Conservation (phyloP, 2,113 vertebrate genomes). For the Balaeniceps rex region DNA sequence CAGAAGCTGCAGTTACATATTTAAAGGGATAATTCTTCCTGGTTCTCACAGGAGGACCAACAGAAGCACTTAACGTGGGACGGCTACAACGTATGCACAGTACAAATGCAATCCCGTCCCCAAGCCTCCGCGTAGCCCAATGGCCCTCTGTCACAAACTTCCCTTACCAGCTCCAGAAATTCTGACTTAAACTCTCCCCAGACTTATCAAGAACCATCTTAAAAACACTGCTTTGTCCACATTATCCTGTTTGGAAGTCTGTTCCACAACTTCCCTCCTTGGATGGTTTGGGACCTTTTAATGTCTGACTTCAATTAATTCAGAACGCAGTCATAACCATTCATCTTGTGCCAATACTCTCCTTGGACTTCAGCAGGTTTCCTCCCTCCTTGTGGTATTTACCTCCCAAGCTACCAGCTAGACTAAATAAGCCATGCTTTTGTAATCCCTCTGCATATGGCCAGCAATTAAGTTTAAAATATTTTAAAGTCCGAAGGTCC, state of each 20-base stretch:
- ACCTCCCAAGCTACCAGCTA: background rate
- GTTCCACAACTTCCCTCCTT: conserved; percentile 32
- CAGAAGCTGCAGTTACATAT: background rate
- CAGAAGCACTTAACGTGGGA: background rate
- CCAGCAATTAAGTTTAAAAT: background rate
- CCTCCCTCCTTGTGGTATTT: conserved; percentile 25
- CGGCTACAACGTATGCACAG: accelerated
- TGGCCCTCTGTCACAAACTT: background rate
- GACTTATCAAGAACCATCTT: conserved; percentile 13
- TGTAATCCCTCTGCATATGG: background rate
- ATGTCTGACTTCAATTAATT: conserved; percentile 55
- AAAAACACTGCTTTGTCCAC: conserved; percentile 44
- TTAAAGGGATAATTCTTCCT: background rate
- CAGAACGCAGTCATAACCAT: background rate
- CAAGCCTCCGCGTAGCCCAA: accelerated
- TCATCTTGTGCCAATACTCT: conserved; percentile 43
- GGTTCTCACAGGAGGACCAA: background rate
- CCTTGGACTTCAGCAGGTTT: conserved; percentile 25
- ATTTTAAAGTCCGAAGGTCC: background rate
- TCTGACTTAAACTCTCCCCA: background rate
- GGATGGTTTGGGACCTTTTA: conserved; percentile 7
- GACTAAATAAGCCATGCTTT: conserved; percentile 41
- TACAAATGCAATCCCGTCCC: background rate
- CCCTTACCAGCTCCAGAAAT: background rate
- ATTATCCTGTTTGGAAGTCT: conserved; percentile 50